These are phyloP conservation scores for Schrankia costaestrigalis DNA, from an alignment of 2,888 invertebrate genomes.

Conservation along the genomic window DNA sequence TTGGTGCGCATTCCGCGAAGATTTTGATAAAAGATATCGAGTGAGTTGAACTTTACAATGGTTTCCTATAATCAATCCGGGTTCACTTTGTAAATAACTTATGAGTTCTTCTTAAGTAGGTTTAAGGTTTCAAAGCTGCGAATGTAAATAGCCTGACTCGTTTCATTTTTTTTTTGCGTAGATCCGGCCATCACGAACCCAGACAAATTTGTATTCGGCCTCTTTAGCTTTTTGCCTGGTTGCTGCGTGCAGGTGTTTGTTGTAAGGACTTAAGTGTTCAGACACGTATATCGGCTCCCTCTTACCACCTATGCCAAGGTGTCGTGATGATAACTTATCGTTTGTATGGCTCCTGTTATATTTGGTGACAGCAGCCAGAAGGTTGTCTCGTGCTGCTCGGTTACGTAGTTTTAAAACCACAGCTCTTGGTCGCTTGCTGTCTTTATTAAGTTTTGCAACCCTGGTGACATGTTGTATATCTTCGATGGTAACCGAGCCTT, in stretches of 20 bases:
- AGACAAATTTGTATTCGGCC: slow-evolving; percentile 10
- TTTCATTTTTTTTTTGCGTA: slow-evolving; percentile 3
- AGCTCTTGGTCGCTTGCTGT: neutral
- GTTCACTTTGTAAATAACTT: neutral
- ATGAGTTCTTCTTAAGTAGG: neutral
- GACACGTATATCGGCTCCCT: slow-evolving; percentile 6
- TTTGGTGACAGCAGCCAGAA: neutral
- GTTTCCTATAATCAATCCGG: neutral
- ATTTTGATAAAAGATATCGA: slow-evolving; percentile 9
- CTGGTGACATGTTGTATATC: neutral
- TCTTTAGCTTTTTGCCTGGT: slow-evolving; percentile 8
- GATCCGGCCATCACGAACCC: slow-evolving; percentile 9
- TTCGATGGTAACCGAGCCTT: neutral
- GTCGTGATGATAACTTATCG: slow-evolving; percentile 5
- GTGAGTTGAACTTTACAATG: neutral
- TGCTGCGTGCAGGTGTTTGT: slow-evolving; percentile 9
- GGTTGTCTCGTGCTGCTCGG: neutral
- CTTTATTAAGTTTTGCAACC: neutral
- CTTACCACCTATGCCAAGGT: slow-evolving; percentile 3
- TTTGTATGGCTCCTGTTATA: neutral
- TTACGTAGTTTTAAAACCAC: neutral
- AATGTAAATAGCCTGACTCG: slow-evolving; percentile 1
- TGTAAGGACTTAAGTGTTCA: slow-evolving; percentile 8
- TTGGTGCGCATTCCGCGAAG: no score
- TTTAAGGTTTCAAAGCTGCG: slow-evolving; percentile 1